Evolutionary conservation across 2,888 invertebrate genomes (phyloP).

Genomic region (Laspeyria flexula): DNA sequence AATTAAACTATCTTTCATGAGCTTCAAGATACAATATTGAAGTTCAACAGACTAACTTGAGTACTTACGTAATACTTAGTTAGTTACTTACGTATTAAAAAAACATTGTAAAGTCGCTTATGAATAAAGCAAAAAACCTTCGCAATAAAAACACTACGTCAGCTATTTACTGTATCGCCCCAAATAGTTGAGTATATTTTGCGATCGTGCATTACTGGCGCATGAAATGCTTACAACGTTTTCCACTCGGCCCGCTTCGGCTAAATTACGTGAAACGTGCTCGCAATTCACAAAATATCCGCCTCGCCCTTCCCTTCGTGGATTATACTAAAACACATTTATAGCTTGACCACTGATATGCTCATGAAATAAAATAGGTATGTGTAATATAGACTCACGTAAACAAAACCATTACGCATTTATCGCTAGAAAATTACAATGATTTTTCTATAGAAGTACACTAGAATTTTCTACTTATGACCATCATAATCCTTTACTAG

Average conservation of each 20-base stretch:
- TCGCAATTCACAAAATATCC: conserved; percentile 66
- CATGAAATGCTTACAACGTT: conserved; percentile 69
- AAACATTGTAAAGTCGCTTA: too few relatives aligned
- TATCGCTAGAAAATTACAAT: too few relatives aligned
- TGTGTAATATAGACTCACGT: not conserved
- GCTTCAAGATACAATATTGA: too few relatives aligned
- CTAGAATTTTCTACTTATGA: too few relatives aligned
- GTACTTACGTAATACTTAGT: too few relatives aligned
- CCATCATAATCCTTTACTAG: too few relatives aligned
- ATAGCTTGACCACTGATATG: conserved; percentile 39
- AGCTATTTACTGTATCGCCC: conserved; percentile 30
- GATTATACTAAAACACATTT: conserved; percentile 41
- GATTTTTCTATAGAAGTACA: too few relatives aligned
- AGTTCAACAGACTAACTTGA: too few relatives aligned
- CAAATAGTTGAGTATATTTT: conserved; percentile 37
- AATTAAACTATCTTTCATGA: too few relatives aligned
- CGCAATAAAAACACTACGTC: conserved; percentile 22
- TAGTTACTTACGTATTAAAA: too few relatives aligned
- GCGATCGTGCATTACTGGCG: conserved; percentile 51
- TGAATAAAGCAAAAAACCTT: too few relatives aligned
- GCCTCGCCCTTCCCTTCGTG: conserved; percentile 38
- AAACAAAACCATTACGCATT: not conserved
- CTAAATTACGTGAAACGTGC: conserved; percentile 74
- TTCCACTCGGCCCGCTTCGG: conserved; percentile 64
- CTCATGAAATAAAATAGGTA: not conserved